Base-by-base conservation (phyloP, 1,140 invertebrate genomes). In the Nasonia giraulti region DNA sequence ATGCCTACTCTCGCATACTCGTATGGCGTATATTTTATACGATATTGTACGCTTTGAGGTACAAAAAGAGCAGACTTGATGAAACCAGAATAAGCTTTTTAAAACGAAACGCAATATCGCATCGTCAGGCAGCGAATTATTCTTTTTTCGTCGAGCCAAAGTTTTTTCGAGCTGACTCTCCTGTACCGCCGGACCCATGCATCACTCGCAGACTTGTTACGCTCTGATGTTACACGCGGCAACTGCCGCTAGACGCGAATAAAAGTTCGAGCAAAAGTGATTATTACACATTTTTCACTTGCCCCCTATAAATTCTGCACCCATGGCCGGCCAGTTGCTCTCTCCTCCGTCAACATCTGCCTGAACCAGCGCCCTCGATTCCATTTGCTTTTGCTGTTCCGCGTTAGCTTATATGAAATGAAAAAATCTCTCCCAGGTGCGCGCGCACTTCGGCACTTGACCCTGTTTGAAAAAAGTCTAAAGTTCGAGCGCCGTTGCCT, bases 241-340 rank as follows among this genome's bases (percentile, higher is more conserved):
- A 78, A 23, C 44, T 62, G 47, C 40, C 33, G 6, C 7, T n/a
- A 20, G 23, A 62, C 10, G 12, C 23, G 23, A 80, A 68, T 68
- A 69, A 68, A 40, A 80, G 78, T 68, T 69, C 10, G 17, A 66
- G 78, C 55, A 8, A 80, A 68, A 68, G 44, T 68, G 69, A 80
- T 68, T 68, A 40, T 69, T 80, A 40, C 55, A 14, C 10, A 68
- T 80, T 68, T 80, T 80, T 80, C 50, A 62, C 76, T 14, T 11
- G 47, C 10, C 23, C 33, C 76, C 76, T 78, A 78, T 55, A 78
- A 78, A 78, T 44, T 78, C 27, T 77, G 75, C 44, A 31, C 50
- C 4, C 75, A 3, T 23, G n/a, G 23, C 14, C 11, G 6, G 27
- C 23, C 69, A 31, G 8, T 44, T 44, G 40, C 10, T 44, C 40